These are phyloP conservation scores for Candoia aspera DNA, from an alignment of 2,113 vertebrate species.

Conservation along the genomic window DNA sequence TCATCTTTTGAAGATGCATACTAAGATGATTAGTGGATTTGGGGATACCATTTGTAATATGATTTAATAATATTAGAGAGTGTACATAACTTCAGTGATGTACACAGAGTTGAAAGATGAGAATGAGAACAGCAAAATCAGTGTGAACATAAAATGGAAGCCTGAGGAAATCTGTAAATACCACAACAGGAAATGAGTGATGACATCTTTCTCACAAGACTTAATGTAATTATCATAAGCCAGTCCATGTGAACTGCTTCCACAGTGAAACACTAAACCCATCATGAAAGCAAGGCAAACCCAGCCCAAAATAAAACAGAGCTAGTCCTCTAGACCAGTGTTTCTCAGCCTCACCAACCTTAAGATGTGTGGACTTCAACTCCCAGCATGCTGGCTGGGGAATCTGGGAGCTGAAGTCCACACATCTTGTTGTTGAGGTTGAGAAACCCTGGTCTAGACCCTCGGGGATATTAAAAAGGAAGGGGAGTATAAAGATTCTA, in stretches of 20 bases:
- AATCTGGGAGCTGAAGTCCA: not conserved
- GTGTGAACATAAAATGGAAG: not conserved
- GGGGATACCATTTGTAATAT: not conserved
- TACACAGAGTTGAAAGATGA: not conserved
- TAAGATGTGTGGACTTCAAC: not conserved
- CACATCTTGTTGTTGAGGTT: not conserved
- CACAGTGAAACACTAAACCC: not conserved
- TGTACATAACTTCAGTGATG: not conserved
- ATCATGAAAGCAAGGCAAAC: not conserved
- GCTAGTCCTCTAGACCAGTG: not conserved
- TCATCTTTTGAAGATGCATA: not conserved
- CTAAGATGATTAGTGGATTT: not conserved
- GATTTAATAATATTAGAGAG: not conserved
- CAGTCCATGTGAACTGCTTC: not conserved
- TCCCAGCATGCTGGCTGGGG: not conserved
- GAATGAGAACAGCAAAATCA: not conserved
- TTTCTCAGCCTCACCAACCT: not conserved
- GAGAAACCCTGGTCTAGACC: not conserved
- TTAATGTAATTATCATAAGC: not conserved
- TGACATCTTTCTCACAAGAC: not conserved
- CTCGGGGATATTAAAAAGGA: not conserved
- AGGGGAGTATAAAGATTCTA: not conserved
- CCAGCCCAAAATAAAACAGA: not conserved
- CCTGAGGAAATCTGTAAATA: not conserved
- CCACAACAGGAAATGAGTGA: not conserved